Base-by-base conservation (phyloP, 2,888 invertebrate species). In the Lamproptera curius region DNA sequence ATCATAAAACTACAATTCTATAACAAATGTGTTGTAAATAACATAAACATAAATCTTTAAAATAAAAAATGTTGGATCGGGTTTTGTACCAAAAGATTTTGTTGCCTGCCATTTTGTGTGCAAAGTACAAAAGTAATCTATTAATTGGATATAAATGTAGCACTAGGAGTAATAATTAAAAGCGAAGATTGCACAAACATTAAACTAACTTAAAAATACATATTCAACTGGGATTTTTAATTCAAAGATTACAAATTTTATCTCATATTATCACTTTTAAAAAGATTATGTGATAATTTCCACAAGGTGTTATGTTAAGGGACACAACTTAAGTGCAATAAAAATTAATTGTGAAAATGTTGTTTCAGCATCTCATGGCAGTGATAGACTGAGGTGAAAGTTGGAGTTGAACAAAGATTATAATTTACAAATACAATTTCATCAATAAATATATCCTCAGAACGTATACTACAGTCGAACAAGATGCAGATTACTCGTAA, bases 1-100 rank as follows among this genome's bases (percentile, higher is more conserved):
- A 49, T 49, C 8, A 46, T 42, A 11, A 31, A 11, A n/a, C 31
- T 31, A 40, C 23, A 43, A 43, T 39, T 48, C 42, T 43, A 42
- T 48, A 43, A 48, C 42, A 26, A 48, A 43, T 43, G 33, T 42
- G 14, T 48, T 44, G 49, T 44, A 49, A 40, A 49, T 44, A 44
- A 49, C 16, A 13, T 40, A 44, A 44, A 40, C 39, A 42, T n/a
- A n/a, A 16, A 16, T 34, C 35, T 23, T 38, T 26, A 43, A 17
- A 16, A 40, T 14, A 34, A 28, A 16, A 5, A 34, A 38, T 14
- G 8, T 42, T 42, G 20, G n/a, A 43, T 40, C 42, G 6, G 36
- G 14, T 28, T 40, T 44, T 44, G 35, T 40, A 35, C 39, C 13
- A 31, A 11, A n/a, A 31, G 31, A n/a, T 31, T 31, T 31, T 31